Evolutionary conservation across 1,140 invertebrate species (phyloP), one percentile per base, ranked within the genome.

Genomic region (Venustaconcha ellipsiformis): DNA sequence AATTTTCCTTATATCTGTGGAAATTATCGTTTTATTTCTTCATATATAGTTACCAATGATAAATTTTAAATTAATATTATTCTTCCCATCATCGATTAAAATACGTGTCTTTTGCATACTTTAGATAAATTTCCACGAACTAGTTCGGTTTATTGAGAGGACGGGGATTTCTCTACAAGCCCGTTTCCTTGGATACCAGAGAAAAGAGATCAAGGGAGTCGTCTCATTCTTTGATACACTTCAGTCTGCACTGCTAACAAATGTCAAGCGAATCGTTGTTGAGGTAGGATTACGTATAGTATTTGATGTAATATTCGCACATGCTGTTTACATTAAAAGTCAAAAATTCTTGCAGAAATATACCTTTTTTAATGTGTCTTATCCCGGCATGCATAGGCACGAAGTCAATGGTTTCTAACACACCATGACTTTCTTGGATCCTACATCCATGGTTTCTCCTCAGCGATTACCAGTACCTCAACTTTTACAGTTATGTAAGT

Each of bases 121-220:
- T 15, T 74, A 88, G 87, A 86, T 88, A 5, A 80, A 80, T 13
- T 87, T 83, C 64, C 78, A 86, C 56, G 87, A 88, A 65, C 67
- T 88, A 14, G 67, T 88, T 1, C 76, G 76, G 48, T 87, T 88
- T 68, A 83, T 88, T 60, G 84, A 87, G 70, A 79, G 79, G 48
- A 83, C 82, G 5, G 87, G 87, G 55, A 80, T 88, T 20, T 79
- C 78, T 66, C 71, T 87, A 13, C 87, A 86, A 72, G 65, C 83
- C 30, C 78, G 84, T 64, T 87, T 87, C 78, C 80, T 85, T 55
- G 87, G 87, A 63, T 88, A 88, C 79, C 81, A 86, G 71, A 76
- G 87, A 26, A 80, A 79, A 13, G 80, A 82, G 48, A 82, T 88
- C 14, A 82, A 77, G 56, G 83, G 78, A n/a, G 65, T 88, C 13